These are phyloP conservation scores for Drosophila subobscura DNA, from an alignment of 1,140 invertebrate species.

Conservation along the genomic window DNA sequence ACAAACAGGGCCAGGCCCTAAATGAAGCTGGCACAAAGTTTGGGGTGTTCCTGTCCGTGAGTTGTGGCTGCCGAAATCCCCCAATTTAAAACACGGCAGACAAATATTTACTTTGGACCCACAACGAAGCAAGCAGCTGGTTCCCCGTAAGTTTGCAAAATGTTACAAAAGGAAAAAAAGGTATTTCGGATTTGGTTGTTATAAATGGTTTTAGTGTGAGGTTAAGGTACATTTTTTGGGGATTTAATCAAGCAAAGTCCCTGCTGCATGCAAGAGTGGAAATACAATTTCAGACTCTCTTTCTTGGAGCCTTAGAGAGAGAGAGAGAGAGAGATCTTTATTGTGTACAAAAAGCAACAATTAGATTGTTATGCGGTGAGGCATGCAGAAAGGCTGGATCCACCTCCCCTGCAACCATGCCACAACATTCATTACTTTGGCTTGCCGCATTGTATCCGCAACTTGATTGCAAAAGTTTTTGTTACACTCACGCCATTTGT, in stretches of 20 bases:
- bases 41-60: conserved; percentile 34
- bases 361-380: too few species aligned
- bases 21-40: conserved; percentile 14
- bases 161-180: background rate
- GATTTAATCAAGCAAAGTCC: too few species aligned
- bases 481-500: conserved; percentile 10
- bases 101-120: conserved; percentile 58
- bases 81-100: conserved; percentile 66
- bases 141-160: background rate
- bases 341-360: conserved; percentile 2
- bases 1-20: conserved; percentile 27
- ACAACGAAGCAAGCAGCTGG: conserved; percentile 26
- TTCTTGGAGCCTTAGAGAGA: background rate
- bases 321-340: background rate
- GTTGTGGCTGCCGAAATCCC: conserved; percentile 55
- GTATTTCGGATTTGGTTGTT: conserved; percentile 1
- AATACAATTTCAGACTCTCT: too few species aligned
- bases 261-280: too few species aligned
- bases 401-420: too few species aligned
- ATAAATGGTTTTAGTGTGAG: too few species aligned
- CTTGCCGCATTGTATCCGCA: conserved; percentile 22
- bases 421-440: background rate
- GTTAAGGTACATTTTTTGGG: too few species aligned
- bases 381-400: too few species aligned
- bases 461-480: conserved; percentile 32